Base-by-base conservation (phyloP, 2,888 invertebrate species). In the Sycophila texana region DNA sequence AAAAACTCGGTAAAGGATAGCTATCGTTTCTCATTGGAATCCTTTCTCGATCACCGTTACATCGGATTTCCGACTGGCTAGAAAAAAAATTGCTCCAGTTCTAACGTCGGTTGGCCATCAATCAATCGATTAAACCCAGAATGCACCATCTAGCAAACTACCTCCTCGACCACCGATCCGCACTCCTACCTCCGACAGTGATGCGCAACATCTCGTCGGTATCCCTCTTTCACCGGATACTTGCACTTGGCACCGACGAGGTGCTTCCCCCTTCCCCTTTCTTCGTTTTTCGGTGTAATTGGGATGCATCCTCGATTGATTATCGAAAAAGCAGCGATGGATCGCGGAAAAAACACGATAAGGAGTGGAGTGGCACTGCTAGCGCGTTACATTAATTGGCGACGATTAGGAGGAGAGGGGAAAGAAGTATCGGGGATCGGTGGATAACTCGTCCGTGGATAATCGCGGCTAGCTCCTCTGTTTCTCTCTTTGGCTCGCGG, bases 171-270 rank as follows among this genome's bases (percentile, higher is more conserved):
- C 22, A 13, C 14, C 57, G 71, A 16, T 55, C 30, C 20, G 26
- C 53, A 39, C 53, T 30, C 63, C 39, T 63, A 55, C 53, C 63
- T 39, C 63, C 7, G 55, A 74, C 53, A 61, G 26, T 70, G 55
- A 70, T 55, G 70, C 70, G 30, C 53, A 49, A 66, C 58, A 58
- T 39, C 57, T 57, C 57, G 39, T 47, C 39, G 39, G 39, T 39
- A 39, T 7, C n/a, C n/a, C 39, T 55, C 61, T 26, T 20, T 65
- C 20, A 30, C 60, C 47, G 4, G 39, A 7, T 39, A 39, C 18
- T 20, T 16, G 78, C 55, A 67, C 73, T 78, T 78, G 78, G 73
- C 78, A 78, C 39, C 55, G 77, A 68, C 58, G 53, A 72, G 58
- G 60, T 26, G 66, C 30, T 55, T 63, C 61, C 2, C 47, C 1